Base-by-base conservation (phyloP, 2,888 invertebrate species). In the Drosophila pullipes region DNA sequence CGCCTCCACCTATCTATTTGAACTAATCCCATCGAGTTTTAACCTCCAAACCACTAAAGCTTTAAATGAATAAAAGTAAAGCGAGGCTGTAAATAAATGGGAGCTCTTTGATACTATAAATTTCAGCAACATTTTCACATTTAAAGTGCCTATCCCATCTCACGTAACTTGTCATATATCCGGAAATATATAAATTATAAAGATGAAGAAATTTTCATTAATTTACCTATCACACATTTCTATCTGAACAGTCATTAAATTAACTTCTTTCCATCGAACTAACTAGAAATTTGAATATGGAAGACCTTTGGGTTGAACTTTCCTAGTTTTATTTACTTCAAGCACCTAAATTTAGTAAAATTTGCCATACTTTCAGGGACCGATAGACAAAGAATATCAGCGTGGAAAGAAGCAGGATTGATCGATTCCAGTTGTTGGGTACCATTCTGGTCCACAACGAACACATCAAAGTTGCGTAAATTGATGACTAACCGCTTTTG, bases 401-500 rank as follows among this genome's bases (percentile, higher is more conserved):
- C 63, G 39, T 69, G 62, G 28, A 86, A 71, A 0, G 74, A 74
- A 0, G 63, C 54, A 4, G 89, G 88, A 69, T 77, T 96, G 73
- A 97, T 97, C 68, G 95, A 94, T 2, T 96, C 96, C 93, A 97
- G 91, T 82, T 96, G 95, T 85, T 95, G 95, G 77, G 98, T 96
- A 39, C 99, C 99, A 91, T 97, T 95, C 86, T 96, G 96, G 92
- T 97, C 96, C 69, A 99, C 95, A 76, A 97, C 95, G 82, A 97
- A 96, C 16, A 99, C 97, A 93, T 97, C 97, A 94, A 99, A 99
- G 90, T 97, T 97, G 0, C 98, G 97, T 86, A 99, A 94, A 94
- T 98, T 98, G 66, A 98, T 96, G 92, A 99, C 96, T 83, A 99
- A 95, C 77, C 99, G 95, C 89, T 96, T 96, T 85, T 97, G 97